Percentiles rank a stretch among this genome's conserved stretches.
phyloP scores from a whole-genome alignment of 2,113 vertebrate species.

The Indicator maculatus region DNA sequence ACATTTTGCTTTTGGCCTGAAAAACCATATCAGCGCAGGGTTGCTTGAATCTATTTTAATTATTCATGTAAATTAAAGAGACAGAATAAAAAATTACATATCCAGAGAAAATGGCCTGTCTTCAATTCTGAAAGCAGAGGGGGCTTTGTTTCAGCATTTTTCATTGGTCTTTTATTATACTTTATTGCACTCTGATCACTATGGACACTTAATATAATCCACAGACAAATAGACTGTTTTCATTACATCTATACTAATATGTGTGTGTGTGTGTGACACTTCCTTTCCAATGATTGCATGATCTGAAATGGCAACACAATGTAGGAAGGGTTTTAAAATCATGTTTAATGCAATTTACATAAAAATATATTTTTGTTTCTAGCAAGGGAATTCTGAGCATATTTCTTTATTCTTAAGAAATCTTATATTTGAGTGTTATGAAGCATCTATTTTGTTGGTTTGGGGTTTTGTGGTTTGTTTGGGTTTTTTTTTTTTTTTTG shows the following conservation, averaged over 20 bases:
- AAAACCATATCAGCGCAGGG: neutral
- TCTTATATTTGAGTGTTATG: neutral
- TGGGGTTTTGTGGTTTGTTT: neutral
- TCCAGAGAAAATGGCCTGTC: neutral
- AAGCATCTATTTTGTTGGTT: neutral
- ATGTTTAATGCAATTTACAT: neutral
- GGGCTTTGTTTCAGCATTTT: neutral
- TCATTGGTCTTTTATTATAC: conserved; percentile 3
- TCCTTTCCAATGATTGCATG: neutral
- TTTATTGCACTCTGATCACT: conserved; percentile 30
- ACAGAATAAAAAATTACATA: conserved; percentile 29
- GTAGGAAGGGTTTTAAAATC: neutral
- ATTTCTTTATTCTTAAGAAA: neutral
- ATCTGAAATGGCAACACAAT: neutral
- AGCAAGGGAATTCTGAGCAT: neutral
- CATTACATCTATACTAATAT: neutral
- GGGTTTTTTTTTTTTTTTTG: neutral
- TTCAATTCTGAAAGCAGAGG: neutral
- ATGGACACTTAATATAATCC: conserved; percentile 1
- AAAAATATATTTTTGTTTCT: neutral
- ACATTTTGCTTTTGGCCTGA: neutral
- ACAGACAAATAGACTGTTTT: conserved; percentile 3
- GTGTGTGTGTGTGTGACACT: neutral
- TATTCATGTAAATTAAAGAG: conserved; percentile 51
- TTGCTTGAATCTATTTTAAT: conserved; percentile 9